Conservation (phyloP, 2,888 invertebrate genomes). For the Luperina testacea region DNA sequence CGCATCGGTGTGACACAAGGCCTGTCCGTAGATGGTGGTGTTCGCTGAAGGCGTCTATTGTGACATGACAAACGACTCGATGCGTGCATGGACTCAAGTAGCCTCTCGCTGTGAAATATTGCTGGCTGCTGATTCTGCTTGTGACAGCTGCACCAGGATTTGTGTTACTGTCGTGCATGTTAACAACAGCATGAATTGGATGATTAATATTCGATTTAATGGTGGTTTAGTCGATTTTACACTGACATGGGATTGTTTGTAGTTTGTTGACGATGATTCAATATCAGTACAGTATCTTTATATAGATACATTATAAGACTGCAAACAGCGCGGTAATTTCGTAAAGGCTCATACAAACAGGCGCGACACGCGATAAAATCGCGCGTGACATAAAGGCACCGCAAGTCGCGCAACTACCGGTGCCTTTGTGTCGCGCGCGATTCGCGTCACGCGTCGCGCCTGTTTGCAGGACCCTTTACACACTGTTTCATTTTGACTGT, state of each 20-base stretch:
- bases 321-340: too few species aligned
- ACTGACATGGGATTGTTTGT: too few species aligned
- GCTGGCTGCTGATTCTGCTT: constrained; percentile 53
- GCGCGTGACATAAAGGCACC: too few species aligned
- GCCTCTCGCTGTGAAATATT: constrained; percentile 64
- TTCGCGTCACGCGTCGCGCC: too few species aligned
- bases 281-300: not conserved
- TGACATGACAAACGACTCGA: constrained; percentile 79
- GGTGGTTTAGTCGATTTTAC: not conserved
- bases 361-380: too few species aligned
- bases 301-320: not conserved
- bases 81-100: constrained; percentile 68
- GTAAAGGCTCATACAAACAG: too few species aligned
- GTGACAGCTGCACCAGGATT: constrained; percentile 61
- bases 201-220: constrained; percentile 27
- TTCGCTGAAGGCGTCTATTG: constrained; percentile 67
- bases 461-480: too few species aligned
- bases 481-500: too few species aligned
- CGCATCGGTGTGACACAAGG: constrained; percentile 34
- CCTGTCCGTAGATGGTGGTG: constrained; percentile 65
- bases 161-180: constrained; percentile 56
- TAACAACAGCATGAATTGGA: constrained; percentile 29
- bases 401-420: too few species aligned
- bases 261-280: not conserved
- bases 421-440: too few species aligned